Evolutionary conservation across 92 coral and sea anemone species (phyloP), one percentile per base, ranked within the genome.

Genomic region (Porites evermanni): DNA sequence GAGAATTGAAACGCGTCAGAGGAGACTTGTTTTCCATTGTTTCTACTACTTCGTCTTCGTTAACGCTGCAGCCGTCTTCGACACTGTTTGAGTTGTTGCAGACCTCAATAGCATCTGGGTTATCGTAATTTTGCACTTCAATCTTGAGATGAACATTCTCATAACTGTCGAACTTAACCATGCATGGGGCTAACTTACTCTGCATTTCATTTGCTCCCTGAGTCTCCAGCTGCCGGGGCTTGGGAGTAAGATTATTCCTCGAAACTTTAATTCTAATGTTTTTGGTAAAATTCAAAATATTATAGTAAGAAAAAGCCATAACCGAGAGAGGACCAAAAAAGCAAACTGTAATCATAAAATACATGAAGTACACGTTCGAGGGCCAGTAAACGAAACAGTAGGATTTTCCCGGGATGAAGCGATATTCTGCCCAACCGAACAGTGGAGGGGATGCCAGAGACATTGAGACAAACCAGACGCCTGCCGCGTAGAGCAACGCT

Each of bases 341-440:
- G 66, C 94, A 91, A 3, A 81, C 75, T 2, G 78, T 84, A 19
- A 91, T 88, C 94, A 91, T 87, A 67, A 88, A 87, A 47, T 88
- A 63, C 58, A 87, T 82, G 67, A 87, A 88, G n/a, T 91, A 87
- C 14, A 83, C 71, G 67, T 90, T 88, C 32, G 70, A 13, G 4
- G 77, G 69, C 94, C 94, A 91, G 83, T 91, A 69, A 18, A 89
- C 94, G 72, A 91, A 91, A 74, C 91, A 91, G 67, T 82, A 88
- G 9, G 91, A 88, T 38, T 91, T 85, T 8, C 89, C 89, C 11
- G 87, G 54, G 67, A 88, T 89, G 79, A 70, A 88, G 32, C 77
- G 74, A 52, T 82, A 91, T 81, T 72, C 67, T n/a, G 89, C 86
- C 94, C 94, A 91, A 79, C 94, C 94, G 52, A 87, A 75, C n/a